Evolutionary conservation across 2,888 invertebrate species (phyloP).

Genomic region (Pimpla rufipes): DNA sequence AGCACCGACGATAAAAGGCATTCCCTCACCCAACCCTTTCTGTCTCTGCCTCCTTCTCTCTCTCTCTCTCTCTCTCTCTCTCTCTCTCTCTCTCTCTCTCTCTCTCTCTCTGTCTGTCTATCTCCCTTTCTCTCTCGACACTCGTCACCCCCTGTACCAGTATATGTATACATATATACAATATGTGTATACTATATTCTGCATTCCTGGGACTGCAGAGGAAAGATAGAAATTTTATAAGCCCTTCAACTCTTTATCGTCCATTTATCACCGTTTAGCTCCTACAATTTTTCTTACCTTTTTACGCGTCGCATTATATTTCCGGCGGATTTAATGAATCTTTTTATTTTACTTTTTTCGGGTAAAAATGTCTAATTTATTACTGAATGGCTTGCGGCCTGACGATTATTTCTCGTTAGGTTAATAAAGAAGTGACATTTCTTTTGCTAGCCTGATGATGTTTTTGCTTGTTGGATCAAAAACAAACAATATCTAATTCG

Average conservation of each 20-base stretch:
- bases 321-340: slow-evolving; percentile 1
- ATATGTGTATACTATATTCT: slow-evolving; percentile 15
- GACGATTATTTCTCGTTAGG: too few species aligned
- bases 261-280: slow-evolving; percentile 19
- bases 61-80: too few species aligned
- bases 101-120: too few species aligned
- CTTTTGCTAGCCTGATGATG: too few species aligned
- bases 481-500: too few species aligned
- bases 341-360: slow-evolving; percentile 17
- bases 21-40: slow-evolving; percentile 46
- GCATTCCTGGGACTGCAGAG: slow-evolving; percentile 10
- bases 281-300: neutral
- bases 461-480: too few species aligned
- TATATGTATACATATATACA: slow-evolving; percentile 22
- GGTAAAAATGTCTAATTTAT: too few species aligned
- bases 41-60: neutral
- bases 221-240: slow-evolving; percentile 56
- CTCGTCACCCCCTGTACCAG: slow-evolving; percentile 41
- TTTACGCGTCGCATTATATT: slow-evolving; percentile 19
- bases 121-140: slow-evolving; percentile 43
- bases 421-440: too few species aligned
- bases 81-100: slow-evolving; percentile 8
- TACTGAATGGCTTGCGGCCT: too few species aligned
- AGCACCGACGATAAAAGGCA: slow-evolving; percentile 68
- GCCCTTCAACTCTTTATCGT: slow-evolving; percentile 54